phyloP scores from a whole-genome alignment of 2,888 invertebrate species.

The Eupithecia vulgata region DNA sequence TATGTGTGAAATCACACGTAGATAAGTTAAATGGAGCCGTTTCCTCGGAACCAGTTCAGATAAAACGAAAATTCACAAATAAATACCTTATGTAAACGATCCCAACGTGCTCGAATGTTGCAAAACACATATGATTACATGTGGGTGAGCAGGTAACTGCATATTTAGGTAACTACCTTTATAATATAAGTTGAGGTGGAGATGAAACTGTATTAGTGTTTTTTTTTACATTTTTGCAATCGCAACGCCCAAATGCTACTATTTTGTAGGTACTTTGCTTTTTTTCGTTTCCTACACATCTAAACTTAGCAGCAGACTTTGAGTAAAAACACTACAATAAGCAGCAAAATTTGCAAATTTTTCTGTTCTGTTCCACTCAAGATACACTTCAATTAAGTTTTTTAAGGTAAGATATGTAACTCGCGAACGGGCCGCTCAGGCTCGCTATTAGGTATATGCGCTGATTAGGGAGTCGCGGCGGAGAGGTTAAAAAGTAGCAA shows the following conservation, averaged over 20 bases:
- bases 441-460: background rate
- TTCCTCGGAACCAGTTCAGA: constrained; percentile 31
- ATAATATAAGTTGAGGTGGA: background rate
- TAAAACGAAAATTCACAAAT: constrained; percentile 31
- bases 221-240: background rate
- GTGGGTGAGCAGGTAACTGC: constrained; percentile 16
- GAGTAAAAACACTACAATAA: background rate
- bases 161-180: background rate
- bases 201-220: constrained; percentile 1
- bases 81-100: constrained; percentile 29
- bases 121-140: constrained; percentile 15
- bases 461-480: background rate
- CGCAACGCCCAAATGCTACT: background rate
- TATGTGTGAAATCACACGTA: constrained; percentile 26
- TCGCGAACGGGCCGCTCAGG: background rate
- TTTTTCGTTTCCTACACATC: background rate
- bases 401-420: background rate
- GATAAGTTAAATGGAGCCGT: constrained; percentile 33
- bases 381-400: background rate
- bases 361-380: background rate
- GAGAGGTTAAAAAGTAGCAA: background rate
- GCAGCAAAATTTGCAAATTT: background rate
- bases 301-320: background rate
- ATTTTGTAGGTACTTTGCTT: background rate
- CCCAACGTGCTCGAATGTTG: constrained; percentile 26